Conservation (phyloP, 2,113 vertebrate species). For the Fregata magnificens region DNA sequence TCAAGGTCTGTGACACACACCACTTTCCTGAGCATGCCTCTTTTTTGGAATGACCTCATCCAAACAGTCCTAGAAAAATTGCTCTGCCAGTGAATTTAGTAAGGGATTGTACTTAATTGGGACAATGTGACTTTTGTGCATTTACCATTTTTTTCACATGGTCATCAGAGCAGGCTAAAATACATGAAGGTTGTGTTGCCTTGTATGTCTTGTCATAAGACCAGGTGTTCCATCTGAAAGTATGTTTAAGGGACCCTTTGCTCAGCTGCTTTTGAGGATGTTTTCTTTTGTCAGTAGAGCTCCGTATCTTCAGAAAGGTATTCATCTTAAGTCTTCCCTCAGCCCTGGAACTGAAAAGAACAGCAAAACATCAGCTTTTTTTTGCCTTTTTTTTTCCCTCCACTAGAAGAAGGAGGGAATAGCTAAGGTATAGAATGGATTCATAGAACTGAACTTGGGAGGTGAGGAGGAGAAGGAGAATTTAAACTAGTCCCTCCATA, state of each 20-base stretch:
- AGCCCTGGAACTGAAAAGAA: not conserved
- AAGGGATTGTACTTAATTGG: not conserved
- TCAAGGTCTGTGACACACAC: conserved; percentile 5
- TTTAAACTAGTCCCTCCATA: not conserved
- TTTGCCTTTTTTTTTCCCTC: accelerated
- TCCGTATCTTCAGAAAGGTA: not conserved
- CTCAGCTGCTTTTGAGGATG: not conserved
- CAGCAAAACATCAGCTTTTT: not conserved
- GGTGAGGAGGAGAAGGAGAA: not conserved
- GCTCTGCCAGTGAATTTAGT: not conserved
- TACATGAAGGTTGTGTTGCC: not conserved
- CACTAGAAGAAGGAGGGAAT: not conserved
- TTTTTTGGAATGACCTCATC: conserved; percentile 18
- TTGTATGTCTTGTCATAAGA: not conserved
- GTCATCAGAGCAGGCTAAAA: not conserved
- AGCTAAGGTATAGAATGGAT: not conserved
- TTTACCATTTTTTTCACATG: not conserved
- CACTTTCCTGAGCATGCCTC: not conserved
- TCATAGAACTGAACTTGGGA: not conserved
- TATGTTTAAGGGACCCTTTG: not conserved
- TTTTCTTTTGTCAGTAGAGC: not conserved
- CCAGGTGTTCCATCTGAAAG: not conserved
- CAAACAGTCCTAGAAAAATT: not conserved
- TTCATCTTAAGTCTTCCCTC: not conserved
- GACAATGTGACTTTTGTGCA: conserved; percentile 2